Evolutionary conservation across 2,113 vertebrate genomes (phyloP).

Genomic region (Ia io): DNA sequence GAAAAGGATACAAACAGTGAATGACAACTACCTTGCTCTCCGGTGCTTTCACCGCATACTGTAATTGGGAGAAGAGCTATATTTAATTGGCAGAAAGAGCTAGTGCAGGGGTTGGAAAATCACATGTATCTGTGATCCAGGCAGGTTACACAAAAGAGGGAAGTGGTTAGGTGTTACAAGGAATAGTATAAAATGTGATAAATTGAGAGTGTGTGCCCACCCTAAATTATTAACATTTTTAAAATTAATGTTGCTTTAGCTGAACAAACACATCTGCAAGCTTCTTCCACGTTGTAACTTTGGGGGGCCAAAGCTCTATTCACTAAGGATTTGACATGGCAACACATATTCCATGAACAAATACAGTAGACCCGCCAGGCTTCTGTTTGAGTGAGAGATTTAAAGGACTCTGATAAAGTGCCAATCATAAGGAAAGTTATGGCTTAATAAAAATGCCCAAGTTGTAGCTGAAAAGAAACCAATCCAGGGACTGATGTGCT

Average conservation of each 20-base stretch:
- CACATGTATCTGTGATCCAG: not conserved
- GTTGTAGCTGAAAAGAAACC: not conserved
- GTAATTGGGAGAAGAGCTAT: not conserved
- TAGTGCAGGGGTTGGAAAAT: not conserved
- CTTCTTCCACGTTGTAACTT: not conserved
- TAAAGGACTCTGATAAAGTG: not conserved
- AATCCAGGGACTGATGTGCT: not conserved
- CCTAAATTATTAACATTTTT: not conserved
- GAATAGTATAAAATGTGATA: not conserved
- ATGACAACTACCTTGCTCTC: not conserved
- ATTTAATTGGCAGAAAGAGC: not conserved
- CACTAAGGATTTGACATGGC: not conserved
- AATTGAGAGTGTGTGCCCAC: not conserved
- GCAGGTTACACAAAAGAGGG: not conserved
- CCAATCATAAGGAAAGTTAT: not conserved
- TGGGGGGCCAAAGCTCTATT: not conserved
- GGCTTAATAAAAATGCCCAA: not conserved
- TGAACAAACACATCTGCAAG: not conserved
- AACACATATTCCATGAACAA: not conserved
- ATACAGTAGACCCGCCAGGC: accelerated
- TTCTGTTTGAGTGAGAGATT: not conserved
- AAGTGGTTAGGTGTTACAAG: not conserved
- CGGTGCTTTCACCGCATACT: not conserved
- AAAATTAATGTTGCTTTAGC: not conserved
- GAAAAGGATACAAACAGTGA: not conserved